Evolutionary conservation across 2,888 invertebrate genomes (phyloP), one percentile per base, ranked within the genome.

Genomic region (Lochmaea capreae): DNA sequence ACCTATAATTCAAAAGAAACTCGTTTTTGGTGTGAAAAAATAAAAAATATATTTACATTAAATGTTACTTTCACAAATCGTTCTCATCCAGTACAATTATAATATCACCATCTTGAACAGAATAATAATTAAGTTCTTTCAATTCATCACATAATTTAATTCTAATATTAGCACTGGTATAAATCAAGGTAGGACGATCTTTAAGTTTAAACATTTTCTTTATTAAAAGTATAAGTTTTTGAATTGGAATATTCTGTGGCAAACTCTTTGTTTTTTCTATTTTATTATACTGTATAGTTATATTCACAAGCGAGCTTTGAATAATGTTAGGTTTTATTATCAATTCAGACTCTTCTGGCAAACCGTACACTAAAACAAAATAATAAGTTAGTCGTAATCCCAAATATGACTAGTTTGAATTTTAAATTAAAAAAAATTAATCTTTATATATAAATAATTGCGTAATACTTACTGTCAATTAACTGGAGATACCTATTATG

Each of bases 121-220:
- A 95, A 87, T 93, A 97, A 86, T 92, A 95, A 65, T 92, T 91
- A 58, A 97, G 88, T 82, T 94, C 93, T 86, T 95, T 94, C 83
- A 95, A 92, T 74, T 92, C 93, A 85, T 96, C 96, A 78, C 96
- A 94, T 79, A 97, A 86, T 72, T 89, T 88, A 80, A 96, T 93
- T 84, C 94, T 92, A 11, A 94, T 90, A 18, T 92, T 91, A 6
- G 89, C 89, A 80, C 92, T 91, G 2, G 90, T 81, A 75, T 92
- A 88, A 74, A 87, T 87, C 18, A 91, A 81, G 0, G 80, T 86
- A 0, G 90, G 90, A 63, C 84, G 82, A 3, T 80, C 81, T 42
- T 81, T 85, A 46, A 91, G 86, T 78, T 91, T 89, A 84, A 95
- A 95, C 79, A 95, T 87, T 86, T 95, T 92, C 84, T 95, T 93